These are phyloP conservation scores for Rhopalosiphum nymphaeae DNA, from an alignment of 2,888 invertebrate genomes.

Conservation along the genomic window DNA sequence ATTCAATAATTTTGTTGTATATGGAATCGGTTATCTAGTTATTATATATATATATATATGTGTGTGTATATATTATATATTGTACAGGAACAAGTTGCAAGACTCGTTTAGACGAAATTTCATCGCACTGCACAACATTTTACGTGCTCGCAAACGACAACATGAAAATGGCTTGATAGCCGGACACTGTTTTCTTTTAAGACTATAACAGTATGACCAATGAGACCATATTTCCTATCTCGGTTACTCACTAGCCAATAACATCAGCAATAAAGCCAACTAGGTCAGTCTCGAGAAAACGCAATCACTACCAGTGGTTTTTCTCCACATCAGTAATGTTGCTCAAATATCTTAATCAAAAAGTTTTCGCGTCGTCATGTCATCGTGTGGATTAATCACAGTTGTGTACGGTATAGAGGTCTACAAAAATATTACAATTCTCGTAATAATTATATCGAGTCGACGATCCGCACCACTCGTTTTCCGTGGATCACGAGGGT, in stretches of 20 bases:
- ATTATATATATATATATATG: no score
- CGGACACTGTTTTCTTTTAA: background rate
- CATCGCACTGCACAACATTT: background rate
- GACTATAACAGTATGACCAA: no score
- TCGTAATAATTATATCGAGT: background rate
- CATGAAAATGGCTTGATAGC: background rate
- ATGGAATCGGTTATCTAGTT: no score
- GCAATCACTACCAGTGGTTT: background rate
- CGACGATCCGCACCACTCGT: no score
- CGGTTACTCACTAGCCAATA: background rate
- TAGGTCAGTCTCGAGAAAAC: background rate
- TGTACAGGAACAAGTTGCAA: background rate
- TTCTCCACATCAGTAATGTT: background rate
- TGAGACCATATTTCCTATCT: background rate
- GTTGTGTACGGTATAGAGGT: background rate
- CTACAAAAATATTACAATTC: background rate
- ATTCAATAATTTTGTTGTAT: no score
- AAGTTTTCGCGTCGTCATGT: background rate
- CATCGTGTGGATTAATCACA: background rate
- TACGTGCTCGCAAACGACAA: background rate
- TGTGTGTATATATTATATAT: no score
- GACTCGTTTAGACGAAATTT: background rate
- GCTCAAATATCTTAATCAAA: background rate
- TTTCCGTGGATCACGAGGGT: no score
- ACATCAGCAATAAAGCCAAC: background rate